A percentile compares a stretch with the other conserved stretches of the same genome.
Evolutionary conservation across 2,113 vertebrate genomes (phyloP).

Genomic region (Phalacrocorax brasilianus): DNA sequence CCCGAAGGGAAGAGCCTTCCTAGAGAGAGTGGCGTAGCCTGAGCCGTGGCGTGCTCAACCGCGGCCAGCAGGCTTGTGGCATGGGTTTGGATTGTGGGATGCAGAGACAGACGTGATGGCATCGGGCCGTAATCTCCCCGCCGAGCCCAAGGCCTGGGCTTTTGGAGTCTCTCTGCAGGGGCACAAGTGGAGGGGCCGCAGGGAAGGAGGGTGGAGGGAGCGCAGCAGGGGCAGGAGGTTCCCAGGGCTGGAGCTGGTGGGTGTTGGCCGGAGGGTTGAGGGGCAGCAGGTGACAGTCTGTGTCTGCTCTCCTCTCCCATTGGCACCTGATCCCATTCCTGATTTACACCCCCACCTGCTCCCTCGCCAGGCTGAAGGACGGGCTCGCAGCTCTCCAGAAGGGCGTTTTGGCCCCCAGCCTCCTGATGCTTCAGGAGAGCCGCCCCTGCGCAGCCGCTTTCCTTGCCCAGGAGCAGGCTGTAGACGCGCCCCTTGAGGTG

Average conservation of each 20-base stretch:
- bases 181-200: fast-evolving
- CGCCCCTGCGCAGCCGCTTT: fast-evolving
- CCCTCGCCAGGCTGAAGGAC: not conserved
- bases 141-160: fast-evolving
- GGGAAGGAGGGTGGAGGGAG: not conserved
- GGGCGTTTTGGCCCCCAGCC: not conserved
- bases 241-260: not conserved
- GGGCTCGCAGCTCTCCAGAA: not conserved
- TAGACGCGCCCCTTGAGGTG: not conserved
- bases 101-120: not conserved
- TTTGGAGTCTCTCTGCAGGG: not conserved
- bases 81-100: not conserved
- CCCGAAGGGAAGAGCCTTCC: not conserved
- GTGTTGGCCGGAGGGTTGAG: not conserved
- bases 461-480: not conserved
- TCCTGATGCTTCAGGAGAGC: not conserved
- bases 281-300: not conserved
- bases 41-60: not conserved
- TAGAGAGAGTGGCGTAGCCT: not conserved
- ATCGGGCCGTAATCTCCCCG: fast-evolving
- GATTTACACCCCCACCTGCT: not conserved
- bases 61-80: not conserved
- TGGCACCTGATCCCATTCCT: not conserved
- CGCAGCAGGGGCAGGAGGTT: not conserved
- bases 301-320: not conserved